These are phyloP conservation scores for Sparus aurata DNA, from an alignment of 2,797 vertebrate species.

Conservation along the genomic window DNA sequence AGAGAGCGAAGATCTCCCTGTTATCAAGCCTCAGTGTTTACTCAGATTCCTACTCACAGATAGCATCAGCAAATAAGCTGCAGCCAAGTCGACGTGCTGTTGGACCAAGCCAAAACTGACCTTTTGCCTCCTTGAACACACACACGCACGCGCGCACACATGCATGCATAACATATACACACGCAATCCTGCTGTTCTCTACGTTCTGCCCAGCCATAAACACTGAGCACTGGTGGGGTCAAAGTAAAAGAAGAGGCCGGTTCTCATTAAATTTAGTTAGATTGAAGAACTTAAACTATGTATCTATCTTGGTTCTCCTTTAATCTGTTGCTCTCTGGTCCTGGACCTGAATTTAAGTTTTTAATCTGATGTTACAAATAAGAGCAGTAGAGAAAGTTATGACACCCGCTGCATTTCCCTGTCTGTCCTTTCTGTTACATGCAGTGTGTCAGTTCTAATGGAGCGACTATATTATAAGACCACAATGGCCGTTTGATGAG, in stretches of 20 bases:
- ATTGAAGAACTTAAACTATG: constrained; percentile 23
- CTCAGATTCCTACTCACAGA: constrained; percentile 82
- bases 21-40: constrained; percentile 84
- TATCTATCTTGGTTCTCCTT: background rate
- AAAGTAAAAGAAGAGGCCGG: constrained; percentile 48
- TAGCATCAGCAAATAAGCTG: constrained; percentile 86
- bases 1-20: constrained; percentile 65
- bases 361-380: background rate
- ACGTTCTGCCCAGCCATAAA: constrained; percentile 59
- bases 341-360: background rate
- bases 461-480: constrained; percentile 31
- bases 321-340: background rate
- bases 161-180: constrained; percentile 27
- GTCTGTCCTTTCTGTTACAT: background rate
- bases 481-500: constrained; percentile 58
- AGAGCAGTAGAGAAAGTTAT: background rate
- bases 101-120: constrained; percentile 68
- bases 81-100: constrained; percentile 72
- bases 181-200: constrained; percentile 45
- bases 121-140: constrained; percentile 62
- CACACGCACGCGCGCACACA: constrained; percentile 34
- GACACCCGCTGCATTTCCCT: background rate
- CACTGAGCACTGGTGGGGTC: constrained; percentile 37
- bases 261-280: constrained; percentile 22
- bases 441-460: constrained; percentile 5